phyloP scores from a whole-genome alignment of 2,113 vertebrate genomes.

The Jacana jacana region DNA sequence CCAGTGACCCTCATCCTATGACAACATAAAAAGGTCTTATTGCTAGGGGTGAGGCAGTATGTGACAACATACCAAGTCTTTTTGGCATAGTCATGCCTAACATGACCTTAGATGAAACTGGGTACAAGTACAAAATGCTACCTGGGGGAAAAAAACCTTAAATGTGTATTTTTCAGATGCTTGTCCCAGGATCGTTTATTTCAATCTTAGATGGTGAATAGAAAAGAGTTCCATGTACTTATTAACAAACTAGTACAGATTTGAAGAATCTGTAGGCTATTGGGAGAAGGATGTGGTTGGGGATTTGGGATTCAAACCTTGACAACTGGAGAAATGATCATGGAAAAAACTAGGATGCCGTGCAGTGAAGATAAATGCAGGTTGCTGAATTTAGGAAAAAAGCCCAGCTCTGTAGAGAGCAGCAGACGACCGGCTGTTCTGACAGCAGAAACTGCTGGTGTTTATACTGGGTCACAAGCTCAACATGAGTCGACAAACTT shows the following conservation, averaged over 20 bases:
- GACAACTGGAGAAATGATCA: neutral
- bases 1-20: neutral
- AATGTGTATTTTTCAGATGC: neutral
- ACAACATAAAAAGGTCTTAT: neutral
- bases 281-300: neutral
- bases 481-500: neutral
- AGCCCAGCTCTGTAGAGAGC: neutral
- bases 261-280: neutral
- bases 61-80: neutral
- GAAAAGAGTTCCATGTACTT: neutral
- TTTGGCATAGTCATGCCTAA: neutral
- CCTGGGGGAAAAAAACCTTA: neutral
- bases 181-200: neutral
- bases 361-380: neutral
- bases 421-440: neutral
- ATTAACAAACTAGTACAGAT: neutral
- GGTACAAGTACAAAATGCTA: neutral
- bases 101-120: neutral
- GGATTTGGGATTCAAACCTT: neutral
- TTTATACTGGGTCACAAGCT: neutral
- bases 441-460: slow-evolving; percentile 9
- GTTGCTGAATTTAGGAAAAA: neutral
- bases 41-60: neutral
- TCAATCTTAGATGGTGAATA: neutral
- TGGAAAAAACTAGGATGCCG: neutral